These are phyloP conservation scores for Galerucella pusilla DNA, from an alignment of 2,888 invertebrate genomes.

Conservation along the genomic window DNA sequence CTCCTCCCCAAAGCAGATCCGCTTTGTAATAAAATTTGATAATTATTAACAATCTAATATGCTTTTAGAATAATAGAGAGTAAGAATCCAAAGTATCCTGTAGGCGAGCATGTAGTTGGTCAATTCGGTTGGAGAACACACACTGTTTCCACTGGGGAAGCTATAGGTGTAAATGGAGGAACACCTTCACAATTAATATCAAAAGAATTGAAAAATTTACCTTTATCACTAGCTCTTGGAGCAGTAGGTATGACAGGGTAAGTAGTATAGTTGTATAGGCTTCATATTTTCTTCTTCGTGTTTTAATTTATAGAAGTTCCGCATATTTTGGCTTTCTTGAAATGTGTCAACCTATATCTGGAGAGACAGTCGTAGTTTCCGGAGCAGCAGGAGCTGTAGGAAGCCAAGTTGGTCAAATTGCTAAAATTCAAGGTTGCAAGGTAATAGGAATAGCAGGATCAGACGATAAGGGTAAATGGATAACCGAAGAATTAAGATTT, in stretches of 20 bases:
- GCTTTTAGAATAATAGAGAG: conserved; percentile 73
- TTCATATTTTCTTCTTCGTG: conserved; percentile 5
- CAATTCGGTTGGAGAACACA: conserved; percentile 77
- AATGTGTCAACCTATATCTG: conserved; percentile 76
- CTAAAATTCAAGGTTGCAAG: conserved; percentile 75
- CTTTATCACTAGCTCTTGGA: conserved; percentile 74
- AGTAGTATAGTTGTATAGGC: conserved; percentile 5
- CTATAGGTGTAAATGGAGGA: conserved; percentile 63
- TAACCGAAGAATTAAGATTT: conserved; percentile 73
- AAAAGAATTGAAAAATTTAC: conserved; percentile 68
- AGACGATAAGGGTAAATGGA: conserved; percentile 76
- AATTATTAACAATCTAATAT: neutral
- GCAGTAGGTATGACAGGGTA: conserved; percentile 80
- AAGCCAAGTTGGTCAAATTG: conserved; percentile 82
- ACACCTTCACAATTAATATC: conserved; percentile 63
- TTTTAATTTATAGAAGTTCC: conserved; percentile 68
- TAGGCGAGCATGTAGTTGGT: conserved; percentile 72
- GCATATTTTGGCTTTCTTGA: conserved; percentile 81
- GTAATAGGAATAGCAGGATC: conserved; percentile 81
- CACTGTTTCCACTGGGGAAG: conserved; percentile 65
- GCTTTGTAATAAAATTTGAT: neutral
- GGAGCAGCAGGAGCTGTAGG: conserved; percentile 85
- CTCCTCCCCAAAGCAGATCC: too few species aligned
- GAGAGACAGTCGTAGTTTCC: conserved; percentile 79
- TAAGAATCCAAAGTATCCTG: conserved; percentile 72